Evolutionary conservation across 2,888 invertebrate species (phyloP).

Genomic region (Asteroscopus sphinx): DNA sequence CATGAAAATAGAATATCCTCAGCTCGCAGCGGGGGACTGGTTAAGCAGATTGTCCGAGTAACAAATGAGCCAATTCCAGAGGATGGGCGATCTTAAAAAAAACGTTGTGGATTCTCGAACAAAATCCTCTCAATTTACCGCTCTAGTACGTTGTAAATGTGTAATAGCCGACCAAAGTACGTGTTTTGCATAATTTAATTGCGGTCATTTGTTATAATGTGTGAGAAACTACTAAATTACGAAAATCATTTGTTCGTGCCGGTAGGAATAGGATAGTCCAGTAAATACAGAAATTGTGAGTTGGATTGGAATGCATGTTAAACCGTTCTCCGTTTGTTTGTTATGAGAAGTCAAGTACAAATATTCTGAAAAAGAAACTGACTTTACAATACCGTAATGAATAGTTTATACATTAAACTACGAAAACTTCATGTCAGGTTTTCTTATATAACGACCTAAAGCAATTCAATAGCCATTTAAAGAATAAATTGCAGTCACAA

Average conservation of each 20-base stretch:
- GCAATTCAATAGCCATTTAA: neutral
- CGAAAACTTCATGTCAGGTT: no score
- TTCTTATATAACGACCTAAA: no score
- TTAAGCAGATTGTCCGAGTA: constrained; percentile 64
- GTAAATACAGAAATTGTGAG: constrained; percentile 10
- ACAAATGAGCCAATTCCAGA: constrained; percentile 71
- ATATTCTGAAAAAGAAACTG: no score
- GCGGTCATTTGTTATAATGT: constrained; percentile 38
- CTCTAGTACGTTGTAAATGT: constrained; percentile 51
- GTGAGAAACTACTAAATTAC: constrained; percentile 37
- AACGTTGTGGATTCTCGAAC: constrained; percentile 49
- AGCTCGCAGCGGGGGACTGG: constrained; percentile 44
- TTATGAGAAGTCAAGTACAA: no score
- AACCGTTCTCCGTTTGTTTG: no score
- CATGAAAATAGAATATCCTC: constrained; percentile 57
- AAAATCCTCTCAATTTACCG: constrained; percentile 57
- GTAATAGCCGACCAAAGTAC: constrained; percentile 50
- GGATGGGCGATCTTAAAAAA: constrained; percentile 61
- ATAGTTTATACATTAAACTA: no score
- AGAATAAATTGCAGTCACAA: constrained; percentile 1
- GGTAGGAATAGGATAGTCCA: constrained; percentile 10
- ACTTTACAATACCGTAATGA: no score
- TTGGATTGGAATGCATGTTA: constrained; percentile 8
- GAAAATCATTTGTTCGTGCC: constrained; percentile 22
- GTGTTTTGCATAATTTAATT: constrained; percentile 59